Evolutionary conservation across 1,140 invertebrate species (phyloP).

Genomic region (Cataglyphis hispanica): DNA sequence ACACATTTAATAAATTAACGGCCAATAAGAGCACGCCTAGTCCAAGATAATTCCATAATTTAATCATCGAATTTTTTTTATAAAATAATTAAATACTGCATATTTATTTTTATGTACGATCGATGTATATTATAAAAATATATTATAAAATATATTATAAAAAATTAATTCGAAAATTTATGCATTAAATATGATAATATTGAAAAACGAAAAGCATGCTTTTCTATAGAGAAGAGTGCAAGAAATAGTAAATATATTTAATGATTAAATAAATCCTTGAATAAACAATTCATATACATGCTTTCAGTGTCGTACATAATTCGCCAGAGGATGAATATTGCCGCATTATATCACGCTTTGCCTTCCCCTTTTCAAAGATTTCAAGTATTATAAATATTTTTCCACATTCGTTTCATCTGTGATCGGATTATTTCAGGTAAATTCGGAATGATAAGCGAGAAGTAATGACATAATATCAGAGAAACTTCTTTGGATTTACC

Average conservation of each 20-base stretch:
- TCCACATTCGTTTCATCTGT: too few relatives aligned
- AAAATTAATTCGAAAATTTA: background rate
- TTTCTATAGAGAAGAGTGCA: too few relatives aligned
- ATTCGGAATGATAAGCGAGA: too few relatives aligned
- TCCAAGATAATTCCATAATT: too few relatives aligned
- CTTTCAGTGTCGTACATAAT: background rate
- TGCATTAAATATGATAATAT: background rate
- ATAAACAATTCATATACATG: background rate
- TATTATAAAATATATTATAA: background rate
- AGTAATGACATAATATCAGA: too few relatives aligned
- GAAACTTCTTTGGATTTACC: too few relatives aligned
- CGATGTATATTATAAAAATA: background rate
- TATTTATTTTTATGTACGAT: background rate
- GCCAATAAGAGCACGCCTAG: constrained; percentile 15
- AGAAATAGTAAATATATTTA: background rate
- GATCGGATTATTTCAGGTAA: too few relatives aligned
- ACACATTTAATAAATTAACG: constrained; percentile 35
- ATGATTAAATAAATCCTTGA: background rate
- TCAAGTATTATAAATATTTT: too few relatives aligned
- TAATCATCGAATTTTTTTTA: background rate
- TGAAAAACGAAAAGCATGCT: too few relatives aligned
- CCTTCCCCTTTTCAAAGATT: too few relatives aligned
- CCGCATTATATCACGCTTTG: constrained; percentile 5
- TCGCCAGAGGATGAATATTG: background rate
- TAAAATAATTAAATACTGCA: background rate